Conservation (phyloP, 1,140 invertebrate species). For the honey bee (Apis mellifera) region DNA sequence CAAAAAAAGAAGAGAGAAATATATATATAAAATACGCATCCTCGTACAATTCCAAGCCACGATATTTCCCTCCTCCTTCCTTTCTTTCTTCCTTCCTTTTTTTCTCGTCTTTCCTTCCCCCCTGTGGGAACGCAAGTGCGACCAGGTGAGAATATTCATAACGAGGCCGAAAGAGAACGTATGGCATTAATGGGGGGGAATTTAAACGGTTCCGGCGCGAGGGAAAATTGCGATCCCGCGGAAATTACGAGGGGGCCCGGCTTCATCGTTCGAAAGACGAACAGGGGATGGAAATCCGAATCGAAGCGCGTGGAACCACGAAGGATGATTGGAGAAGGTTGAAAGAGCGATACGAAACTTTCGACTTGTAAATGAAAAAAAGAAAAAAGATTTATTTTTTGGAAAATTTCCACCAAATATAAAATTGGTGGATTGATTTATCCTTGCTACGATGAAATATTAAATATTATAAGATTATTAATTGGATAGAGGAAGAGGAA, state of each 20-base stretch:
- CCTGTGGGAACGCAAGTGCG: slow-evolving; percentile 18
- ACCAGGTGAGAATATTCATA: slow-evolving; percentile 63
- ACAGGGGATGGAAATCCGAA: background rate
- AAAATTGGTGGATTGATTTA: too few species aligned
- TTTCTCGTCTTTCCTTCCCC: background rate
- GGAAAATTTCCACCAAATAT: fast-evolving
- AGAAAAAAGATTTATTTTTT: too few species aligned
- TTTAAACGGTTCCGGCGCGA: slow-evolving; percentile 68
- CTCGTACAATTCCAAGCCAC: slow-evolving; percentile 2
- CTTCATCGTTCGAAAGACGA: slow-evolving; percentile 11
- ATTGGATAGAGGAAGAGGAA: too few species aligned
- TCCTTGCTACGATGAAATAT: too few species aligned
- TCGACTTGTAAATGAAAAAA: too few species aligned
- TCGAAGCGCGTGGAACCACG: background rate
- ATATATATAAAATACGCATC: background rate
- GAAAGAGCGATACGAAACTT: slow-evolving; percentile 17
- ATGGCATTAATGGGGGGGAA: slow-evolving; percentile 42
- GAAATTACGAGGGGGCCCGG: slow-evolving; percentile 58
- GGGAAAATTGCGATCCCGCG: slow-evolving; percentile 58
- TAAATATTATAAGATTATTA: too few species aligned
- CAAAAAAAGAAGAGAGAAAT: background rate
- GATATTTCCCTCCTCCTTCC: background rate
- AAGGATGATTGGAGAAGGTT: slow-evolving; percentile 46
- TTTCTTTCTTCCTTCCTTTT: background rate
- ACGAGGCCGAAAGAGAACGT: slow-evolving; percentile 47